phyloP scores from a whole-genome alignment of 2,888 invertebrate species.

The Macaria notata region DNA sequence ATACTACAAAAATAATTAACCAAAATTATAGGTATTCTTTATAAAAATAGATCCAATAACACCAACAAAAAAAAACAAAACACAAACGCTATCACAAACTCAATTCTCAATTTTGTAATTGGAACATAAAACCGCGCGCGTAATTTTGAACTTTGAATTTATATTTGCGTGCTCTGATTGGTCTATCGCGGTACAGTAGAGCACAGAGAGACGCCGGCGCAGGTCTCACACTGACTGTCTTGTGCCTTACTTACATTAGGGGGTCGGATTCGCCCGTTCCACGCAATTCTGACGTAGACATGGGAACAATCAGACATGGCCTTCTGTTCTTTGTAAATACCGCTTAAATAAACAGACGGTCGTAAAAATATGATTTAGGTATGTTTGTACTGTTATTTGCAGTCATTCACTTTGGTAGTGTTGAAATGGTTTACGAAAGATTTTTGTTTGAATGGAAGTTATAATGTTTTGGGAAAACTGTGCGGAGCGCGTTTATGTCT shows the following conservation, averaged over 20 bases:
- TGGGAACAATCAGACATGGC: conserved; percentile 63
- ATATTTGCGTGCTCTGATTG: conserved; percentile 41
- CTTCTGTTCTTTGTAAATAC: conserved; percentile 24
- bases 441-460: conserved; percentile 4
- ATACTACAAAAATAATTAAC: too few relatives aligned
- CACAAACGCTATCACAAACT: not conserved
- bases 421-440: conserved; percentile 5
- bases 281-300: conserved; percentile 60
- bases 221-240: conserved; percentile 68
- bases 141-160: conserved; percentile 26
- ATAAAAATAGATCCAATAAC: too few relatives aligned
- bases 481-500: conserved; percentile 14
- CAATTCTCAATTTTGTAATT: conserved; percentile 5
- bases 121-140: conserved; percentile 16
- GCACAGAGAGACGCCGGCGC: conserved; percentile 70
- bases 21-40: too few relatives aligned
- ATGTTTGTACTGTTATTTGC: conserved; percentile 26
- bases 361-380: conserved; percentile 20
- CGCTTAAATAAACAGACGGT: conserved; percentile 34
- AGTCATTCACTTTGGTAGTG: conserved; percentile 26
- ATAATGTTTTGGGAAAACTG: conserved; percentile 8
- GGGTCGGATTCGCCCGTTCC: conserved; percentile 73
- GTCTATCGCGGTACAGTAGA: conserved; percentile 52
- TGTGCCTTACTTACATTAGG: conserved; percentile 59
- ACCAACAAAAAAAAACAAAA: too few relatives aligned